Evolutionary conservation across 1,140 invertebrate species (phyloP), one percentile per base, ranked within the genome.

Genomic region (Leptopilina boulardi): DNA sequence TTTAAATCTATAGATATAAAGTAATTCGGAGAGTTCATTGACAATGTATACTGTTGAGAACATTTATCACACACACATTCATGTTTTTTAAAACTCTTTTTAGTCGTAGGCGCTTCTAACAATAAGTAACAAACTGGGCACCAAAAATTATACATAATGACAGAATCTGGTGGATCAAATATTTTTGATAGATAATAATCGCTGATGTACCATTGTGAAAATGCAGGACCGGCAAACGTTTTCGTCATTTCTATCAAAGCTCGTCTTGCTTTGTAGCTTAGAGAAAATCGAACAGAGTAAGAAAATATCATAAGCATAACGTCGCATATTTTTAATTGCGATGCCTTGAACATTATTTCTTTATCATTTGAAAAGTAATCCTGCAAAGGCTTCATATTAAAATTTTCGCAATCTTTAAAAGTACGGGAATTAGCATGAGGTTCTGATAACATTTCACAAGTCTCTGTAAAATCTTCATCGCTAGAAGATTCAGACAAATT

Each of bases 1-100:
- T 38, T 38, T 38, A 38, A 38, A 42, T 79, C 70, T 66, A 75
- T 26, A 38, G 74, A 70, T 23, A 72, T 5, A 70, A 76, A 75
- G 23, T 79, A 75, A 54, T 76, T 75, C 5, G 47, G 41, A 4
- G 70, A 38, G 21, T 72, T 70, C 6, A 41, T 18, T 56, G 70
- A 75, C 34, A 75, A 66, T 70, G 51, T 13, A 13, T 73, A 47
- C 6, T 9, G 9, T 23, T n/a, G 13, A 5, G 56, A 71, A 54
- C 71, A 77, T 70, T 54, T 38, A 19, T 66, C 18, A 54, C 76
- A 74, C 4, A 77, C 13, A 19, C 19, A 23, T 41, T 70, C 18
- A 15, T 70, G n/a, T 1, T 23, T 73, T 54, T 71, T 13, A 73
- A 26, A 66, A 5, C 44, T 70, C 13, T 74, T 8, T 71, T 56